Percentiles rank a stretch among this genome's conserved stretches.
These are phyloP conservation scores for Brachionus rubens DNA, from an alignment of 1,140 invertebrate genomes.

Conservation along the genomic window DNA sequence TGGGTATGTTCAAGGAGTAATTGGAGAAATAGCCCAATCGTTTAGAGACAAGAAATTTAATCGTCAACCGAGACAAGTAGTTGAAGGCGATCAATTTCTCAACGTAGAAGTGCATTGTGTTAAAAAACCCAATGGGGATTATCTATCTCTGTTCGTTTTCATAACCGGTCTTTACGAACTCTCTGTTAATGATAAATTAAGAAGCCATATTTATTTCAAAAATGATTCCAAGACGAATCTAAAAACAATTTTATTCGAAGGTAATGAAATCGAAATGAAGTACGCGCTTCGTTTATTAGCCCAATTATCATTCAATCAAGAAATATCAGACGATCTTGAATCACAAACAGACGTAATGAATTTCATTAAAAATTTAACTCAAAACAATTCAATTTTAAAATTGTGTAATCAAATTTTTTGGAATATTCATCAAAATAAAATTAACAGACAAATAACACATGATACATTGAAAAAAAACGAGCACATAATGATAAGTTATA, in stretches of 20 bases:
- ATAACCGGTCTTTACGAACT: neutral
- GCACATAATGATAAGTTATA: constrained; percentile 45
- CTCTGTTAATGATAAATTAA: neutral
- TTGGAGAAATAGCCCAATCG: neutral
- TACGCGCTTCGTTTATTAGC: neutral
- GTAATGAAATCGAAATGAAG: neutral
- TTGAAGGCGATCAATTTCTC: neutral
- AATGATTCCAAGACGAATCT: neutral
- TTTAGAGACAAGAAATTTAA: neutral
- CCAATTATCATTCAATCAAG: neutral
- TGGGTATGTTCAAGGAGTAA: neutral
- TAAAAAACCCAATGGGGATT: neutral
- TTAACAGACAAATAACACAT: neutral
- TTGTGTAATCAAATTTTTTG: constrained; percentile 10
- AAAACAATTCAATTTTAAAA: neutral
- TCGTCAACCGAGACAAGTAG: neutral
- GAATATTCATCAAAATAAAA: constrained; percentile 1
- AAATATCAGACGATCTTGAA: neutral
- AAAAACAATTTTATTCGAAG: neutral
- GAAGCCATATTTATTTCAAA: constrained; percentile 7
- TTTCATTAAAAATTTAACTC: neutral
- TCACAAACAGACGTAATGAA: neutral
- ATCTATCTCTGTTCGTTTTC: neutral
- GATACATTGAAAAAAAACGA: neutral
- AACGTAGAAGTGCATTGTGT: neutral